Percentiles rank a stretch among this genome's conserved stretches.
These are phyloP conservation scores for Tylochromis polylepis DNA, from an alignment of 2,113 vertebrate genomes.

Conservation along the genomic window DNA sequence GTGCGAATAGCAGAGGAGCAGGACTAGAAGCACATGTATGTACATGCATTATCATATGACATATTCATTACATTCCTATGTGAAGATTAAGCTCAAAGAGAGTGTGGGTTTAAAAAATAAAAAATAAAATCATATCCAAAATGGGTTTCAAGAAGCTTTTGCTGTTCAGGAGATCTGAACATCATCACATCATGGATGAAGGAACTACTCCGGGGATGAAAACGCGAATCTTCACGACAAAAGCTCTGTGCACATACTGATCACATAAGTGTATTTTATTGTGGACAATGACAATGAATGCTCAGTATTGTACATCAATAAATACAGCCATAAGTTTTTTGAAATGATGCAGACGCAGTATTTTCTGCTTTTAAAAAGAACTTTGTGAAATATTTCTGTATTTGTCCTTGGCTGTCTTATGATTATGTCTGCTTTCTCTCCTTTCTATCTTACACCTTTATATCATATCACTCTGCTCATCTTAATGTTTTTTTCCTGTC, in stretches of 20 bases:
- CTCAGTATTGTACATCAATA: not conserved
- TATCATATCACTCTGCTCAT: not conserved
- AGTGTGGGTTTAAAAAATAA: not conserved
- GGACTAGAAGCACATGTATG: not conserved
- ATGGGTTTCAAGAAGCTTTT: not conserved
- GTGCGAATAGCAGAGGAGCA: not conserved
- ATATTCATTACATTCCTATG: not conserved
- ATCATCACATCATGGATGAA: not conserved
- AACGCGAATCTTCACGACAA: not conserved
- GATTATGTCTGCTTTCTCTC: not conserved
- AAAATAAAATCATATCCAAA: not conserved
- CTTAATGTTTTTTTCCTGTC: not conserved
- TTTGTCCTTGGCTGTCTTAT: slow-evolving; percentile 24
- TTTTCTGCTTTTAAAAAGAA: not conserved
- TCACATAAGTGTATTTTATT: not conserved
- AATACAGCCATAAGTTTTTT: not conserved
- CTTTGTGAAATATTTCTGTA: not conserved
- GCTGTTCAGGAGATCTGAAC: not conserved
- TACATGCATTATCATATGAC: not conserved
- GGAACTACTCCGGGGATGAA: slow-evolving; percentile 8
- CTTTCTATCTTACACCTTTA: not conserved
- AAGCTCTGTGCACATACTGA: not conserved
- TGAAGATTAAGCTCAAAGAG: not conserved
- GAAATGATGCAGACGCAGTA: not conserved
- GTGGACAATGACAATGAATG: not conserved